Conservation (phyloP, 2,113 vertebrate species). For the Herpetotheres cachinnans region DNA sequence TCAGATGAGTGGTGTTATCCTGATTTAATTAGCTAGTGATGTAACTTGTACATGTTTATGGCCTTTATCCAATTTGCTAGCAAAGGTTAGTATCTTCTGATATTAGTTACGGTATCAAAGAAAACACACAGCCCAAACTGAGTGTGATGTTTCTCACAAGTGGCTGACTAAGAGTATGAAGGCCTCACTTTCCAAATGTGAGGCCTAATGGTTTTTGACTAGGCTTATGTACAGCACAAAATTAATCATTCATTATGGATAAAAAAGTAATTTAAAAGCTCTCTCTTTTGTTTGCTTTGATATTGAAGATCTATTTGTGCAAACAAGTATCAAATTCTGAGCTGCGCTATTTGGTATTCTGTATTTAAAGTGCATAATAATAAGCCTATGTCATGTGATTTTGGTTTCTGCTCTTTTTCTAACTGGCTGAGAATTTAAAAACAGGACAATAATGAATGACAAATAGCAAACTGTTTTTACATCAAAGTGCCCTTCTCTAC, state of each 20-base stretch:
- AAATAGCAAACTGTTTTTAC: background rate
- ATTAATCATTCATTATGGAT: background rate
- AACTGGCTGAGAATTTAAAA: background rate
- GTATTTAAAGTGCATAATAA: background rate
- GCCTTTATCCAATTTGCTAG: background rate
- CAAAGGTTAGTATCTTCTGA: background rate
- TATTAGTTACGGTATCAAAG: background rate
- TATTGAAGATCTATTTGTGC: background rate
- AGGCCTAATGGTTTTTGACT: background rate
- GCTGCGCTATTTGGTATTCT: background rate
- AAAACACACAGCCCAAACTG: background rate
- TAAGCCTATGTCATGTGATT: background rate
- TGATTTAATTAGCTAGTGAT: conserved; percentile 22
- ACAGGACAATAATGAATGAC: background rate
- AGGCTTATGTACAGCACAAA: background rate
- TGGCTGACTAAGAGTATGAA: background rate
- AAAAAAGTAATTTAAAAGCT: background rate
- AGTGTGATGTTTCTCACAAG: background rate
- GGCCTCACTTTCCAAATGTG: background rate
- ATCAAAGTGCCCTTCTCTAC: background rate
- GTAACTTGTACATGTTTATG: background rate
- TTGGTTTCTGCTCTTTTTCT: background rate
- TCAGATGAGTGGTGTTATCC: background rate
- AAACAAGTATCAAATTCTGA: background rate
- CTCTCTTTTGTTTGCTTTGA: background rate